Evolutionary conservation across 2,113 vertebrate genomes (phyloP), one percentile per base, ranked within the genome.

Genomic region (Psephotus haematonotus): DNA sequence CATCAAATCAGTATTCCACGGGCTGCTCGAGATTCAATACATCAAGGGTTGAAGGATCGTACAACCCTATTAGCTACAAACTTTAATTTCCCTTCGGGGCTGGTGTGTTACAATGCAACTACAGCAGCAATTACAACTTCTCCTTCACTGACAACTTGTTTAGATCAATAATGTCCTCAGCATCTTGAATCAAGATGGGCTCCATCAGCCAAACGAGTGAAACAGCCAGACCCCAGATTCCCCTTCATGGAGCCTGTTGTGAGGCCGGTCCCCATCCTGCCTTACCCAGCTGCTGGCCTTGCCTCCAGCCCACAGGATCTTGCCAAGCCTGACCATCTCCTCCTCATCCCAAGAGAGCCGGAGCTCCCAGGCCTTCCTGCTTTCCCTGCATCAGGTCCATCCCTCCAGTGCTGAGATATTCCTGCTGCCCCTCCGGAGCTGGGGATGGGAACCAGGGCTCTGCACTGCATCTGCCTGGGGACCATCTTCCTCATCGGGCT

Each of bases 71-170:
- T 98, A 98, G 97, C 98, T 97, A 90, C 97, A 97, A 98, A 98
- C 96, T 98, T 98, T 98, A 98, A 98, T 98, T 98, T 98, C 97
- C 98, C 98, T 98, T 98, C 96, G 97, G 98, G 97, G 97, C 97
- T 97, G 97, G 82, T 95, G 82, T 97, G 97, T 98, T 98, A 98
- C 98, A 98, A 97, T 96, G 97, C 97, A 98, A 97, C 96, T 97
- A 97, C 98, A 97, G 96, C 94, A 96, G 97, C 97, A 98, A 98
- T 98, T 98, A 98, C 98, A 98, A 98, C 98, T 98, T 97, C 97
- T 97, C 96, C 97, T 97, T 95, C 86, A 71, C 97, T 95, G 97
- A 98, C 98, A 98, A 97, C 97, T 98, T 90, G 96, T 96, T 97
- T 97, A 95, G 97, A 98, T 98, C 98, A 98, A 98, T 98, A 98